Conservation (phyloP, 2,888 invertebrate genomes). For the Acleris laterana region DNA sequence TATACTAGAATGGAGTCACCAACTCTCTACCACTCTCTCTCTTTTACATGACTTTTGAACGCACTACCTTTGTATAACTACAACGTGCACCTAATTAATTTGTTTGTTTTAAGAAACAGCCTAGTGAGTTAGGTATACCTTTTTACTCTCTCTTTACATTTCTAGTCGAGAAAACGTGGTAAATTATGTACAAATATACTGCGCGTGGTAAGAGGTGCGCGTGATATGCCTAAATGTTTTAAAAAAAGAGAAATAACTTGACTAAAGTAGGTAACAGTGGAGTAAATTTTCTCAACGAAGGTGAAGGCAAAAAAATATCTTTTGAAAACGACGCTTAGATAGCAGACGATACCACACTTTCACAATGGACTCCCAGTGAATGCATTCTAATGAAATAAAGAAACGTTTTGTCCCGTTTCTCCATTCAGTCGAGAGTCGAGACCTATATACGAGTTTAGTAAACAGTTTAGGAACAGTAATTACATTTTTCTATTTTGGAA, state of each 20-base stretch:
- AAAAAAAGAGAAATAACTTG: not conserved
- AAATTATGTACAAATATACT: no score
- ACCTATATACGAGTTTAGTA: slow-evolving; percentile 52
- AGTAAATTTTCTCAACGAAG: not conserved
- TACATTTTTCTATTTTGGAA: no score
- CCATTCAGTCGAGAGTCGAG: slow-evolving; percentile 42
- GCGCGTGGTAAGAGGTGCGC: no score
- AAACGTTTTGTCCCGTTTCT: slow-evolving; percentile 40
- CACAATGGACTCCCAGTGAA: slow-evolving; percentile 38
- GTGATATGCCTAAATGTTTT: not conserved
- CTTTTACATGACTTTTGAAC: no score
- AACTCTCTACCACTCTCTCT: no score
- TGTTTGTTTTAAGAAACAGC: no score
- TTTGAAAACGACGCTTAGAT: slow-evolving; percentile 23
- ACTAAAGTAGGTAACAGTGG: not conserved
- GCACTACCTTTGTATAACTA: no score
- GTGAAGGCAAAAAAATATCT: not conserved
- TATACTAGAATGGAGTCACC: no score
- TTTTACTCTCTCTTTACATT: no score
- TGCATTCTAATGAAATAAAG: slow-evolving; percentile 42
- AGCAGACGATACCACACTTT: slow-evolving; percentile 23
- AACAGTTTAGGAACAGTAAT: slow-evolving; percentile 17
- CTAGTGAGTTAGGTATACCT: no score
- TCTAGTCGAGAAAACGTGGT: no score
- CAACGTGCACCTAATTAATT: no score